These are phyloP conservation scores for Tretioscincus oriximinensis DNA, from an alignment of 2,113 vertebrate species.

Conservation along the genomic window DNA sequence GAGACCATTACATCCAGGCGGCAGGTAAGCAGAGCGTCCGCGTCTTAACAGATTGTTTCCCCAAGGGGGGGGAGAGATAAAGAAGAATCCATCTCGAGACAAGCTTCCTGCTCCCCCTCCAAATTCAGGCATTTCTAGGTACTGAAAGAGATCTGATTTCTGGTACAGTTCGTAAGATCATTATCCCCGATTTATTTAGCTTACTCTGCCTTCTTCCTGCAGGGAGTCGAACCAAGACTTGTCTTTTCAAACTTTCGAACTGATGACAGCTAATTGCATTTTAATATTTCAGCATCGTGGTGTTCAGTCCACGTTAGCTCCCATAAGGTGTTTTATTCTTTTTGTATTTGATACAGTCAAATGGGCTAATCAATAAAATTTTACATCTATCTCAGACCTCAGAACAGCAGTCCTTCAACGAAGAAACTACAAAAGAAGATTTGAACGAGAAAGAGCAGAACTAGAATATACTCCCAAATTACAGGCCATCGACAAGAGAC, in stretches of 20 bases:
- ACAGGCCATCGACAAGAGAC: no score
- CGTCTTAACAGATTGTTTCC: conserved; percentile 12
- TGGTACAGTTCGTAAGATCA: neutral
- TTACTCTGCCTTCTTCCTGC: no score
- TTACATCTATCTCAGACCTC: no score
- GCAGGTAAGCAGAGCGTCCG: conserved; percentile 61
- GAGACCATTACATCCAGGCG: conserved; percentile 39
- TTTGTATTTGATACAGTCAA: no score
- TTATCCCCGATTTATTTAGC: neutral
- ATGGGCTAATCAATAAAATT: no score
- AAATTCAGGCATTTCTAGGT: conserved; percentile 1
- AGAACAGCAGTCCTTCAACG: no score
- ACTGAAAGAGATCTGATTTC: neutral
- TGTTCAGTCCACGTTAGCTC: no score
- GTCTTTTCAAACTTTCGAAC: neutral
- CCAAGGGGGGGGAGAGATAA: neutral
- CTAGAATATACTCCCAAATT: no score
- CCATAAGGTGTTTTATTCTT: no score
- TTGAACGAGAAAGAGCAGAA: no score
- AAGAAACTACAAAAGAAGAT: no score
- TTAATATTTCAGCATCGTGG: no score
- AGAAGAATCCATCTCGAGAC: conserved; percentile 28
- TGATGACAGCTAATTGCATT: neutral
- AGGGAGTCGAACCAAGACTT: neutral
- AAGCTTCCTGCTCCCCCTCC: conserved; percentile 3